phyloP scores from a whole-genome alignment of 2,888 invertebrate species.

The Agelastica alni region DNA sequence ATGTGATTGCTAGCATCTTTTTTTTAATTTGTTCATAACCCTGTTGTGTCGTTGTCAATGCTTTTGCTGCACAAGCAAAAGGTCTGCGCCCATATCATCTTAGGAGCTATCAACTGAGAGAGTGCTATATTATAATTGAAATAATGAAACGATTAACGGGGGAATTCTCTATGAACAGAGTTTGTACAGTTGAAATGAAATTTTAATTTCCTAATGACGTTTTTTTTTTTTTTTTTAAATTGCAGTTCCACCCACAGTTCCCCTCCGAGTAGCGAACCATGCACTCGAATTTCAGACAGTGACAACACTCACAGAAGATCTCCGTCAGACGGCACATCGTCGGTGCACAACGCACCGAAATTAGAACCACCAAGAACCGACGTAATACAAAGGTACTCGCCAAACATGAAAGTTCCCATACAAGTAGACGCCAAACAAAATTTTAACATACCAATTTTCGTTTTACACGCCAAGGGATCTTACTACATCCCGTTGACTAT shows the following conservation, averaged over 20 bases:
- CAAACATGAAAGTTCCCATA: constrained; percentile 29
- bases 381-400: constrained; percentile 36
- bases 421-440: constrained; percentile 44
- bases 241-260: constrained; percentile 52
- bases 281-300: constrained; percentile 50
- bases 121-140: too few relatives aligned
- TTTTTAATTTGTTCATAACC: too few relatives aligned
- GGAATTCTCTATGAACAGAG: too few relatives aligned
- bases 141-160: too few relatives aligned
- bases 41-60: too few relatives aligned
- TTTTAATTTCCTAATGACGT: too few relatives aligned
- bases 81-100: too few relatives aligned
- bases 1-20: too few relatives aligned
- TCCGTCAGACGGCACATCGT: constrained; percentile 47
- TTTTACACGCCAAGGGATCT: constrained; percentile 83
- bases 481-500: constrained; percentile 88
- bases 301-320: constrained; percentile 45
- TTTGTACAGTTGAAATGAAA: too few relatives aligned
- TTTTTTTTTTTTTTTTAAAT: too few relatives aligned
- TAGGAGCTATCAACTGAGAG: too few relatives aligned
- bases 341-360: constrained; percentile 33
- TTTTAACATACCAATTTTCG: constrained; percentile 83
- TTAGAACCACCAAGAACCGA: constrained; percentile 38
- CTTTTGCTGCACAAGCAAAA: too few relatives aligned
- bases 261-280: constrained; percentile 51